Evolutionary conservation across 2,113 vertebrate species (phyloP).

Genomic region (Oncorhynchus gorbuscha): DNA sequence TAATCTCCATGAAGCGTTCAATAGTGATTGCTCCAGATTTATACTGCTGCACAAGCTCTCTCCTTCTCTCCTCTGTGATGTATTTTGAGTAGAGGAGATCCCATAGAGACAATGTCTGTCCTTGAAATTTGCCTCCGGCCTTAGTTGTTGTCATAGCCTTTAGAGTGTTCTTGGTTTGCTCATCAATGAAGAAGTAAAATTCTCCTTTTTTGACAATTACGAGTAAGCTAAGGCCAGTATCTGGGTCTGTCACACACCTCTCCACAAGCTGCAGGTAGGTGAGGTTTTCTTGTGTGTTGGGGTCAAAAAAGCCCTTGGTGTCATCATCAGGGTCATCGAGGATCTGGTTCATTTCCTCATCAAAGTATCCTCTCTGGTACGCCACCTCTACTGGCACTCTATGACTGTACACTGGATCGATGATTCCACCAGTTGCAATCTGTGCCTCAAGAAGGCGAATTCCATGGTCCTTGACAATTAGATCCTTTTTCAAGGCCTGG

Average conservation of each 20-base stretch:
- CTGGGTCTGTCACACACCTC: conserved; percentile 72
- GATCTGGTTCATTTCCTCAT: no score
- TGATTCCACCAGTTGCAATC: no score
- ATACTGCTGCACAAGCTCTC: conserved; percentile 56
- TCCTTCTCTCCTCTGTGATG: conserved; percentile 53
- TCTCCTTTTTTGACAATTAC: conserved; percentile 71
- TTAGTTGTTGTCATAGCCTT: conserved; percentile 41
- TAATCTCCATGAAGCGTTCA: conserved; percentile 44
- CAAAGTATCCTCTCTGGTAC: no score
- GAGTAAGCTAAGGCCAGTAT: conserved; percentile 74
- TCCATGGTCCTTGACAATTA: no score
- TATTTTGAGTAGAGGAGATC: conserved; percentile 70
- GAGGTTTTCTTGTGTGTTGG: conserved; percentile 75
- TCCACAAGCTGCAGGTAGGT: conserved; percentile 83
- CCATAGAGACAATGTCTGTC: conserved; percentile 61
- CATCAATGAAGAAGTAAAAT: conserved; percentile 54
- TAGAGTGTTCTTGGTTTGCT: conserved; percentile 46
- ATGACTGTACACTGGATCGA: no score
- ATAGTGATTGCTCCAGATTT: conserved; percentile 50
- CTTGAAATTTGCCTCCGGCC: conserved; percentile 63
- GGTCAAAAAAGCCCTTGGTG: conserved; percentile 85
- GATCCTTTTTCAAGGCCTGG: no score
- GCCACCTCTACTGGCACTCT: no score
- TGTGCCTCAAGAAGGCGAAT: no score
- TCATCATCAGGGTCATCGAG: no score